Conservation (phyloP, 2,888 invertebrate genomes). For the Branchellion lobata region DNA sequence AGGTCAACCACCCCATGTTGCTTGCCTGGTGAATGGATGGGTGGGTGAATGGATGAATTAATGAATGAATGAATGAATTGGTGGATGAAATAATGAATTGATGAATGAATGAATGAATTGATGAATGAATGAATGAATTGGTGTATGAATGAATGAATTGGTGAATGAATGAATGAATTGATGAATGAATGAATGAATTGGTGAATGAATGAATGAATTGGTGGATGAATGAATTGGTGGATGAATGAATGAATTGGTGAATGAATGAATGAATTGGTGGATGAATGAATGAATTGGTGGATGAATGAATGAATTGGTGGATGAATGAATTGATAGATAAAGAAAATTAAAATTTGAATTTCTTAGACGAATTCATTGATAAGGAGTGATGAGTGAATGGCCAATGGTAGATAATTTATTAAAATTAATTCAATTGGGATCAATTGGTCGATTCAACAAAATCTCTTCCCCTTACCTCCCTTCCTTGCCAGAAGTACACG, state of each 20-base stretch:
- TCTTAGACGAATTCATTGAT: no score
- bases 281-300: no score
- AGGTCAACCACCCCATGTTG: slow-evolving; percentile 99
- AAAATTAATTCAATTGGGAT: no score
- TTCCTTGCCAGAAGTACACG: slow-evolving; percentile 99
- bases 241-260: background rate
- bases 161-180: background rate
- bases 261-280: background rate
- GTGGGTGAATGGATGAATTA: background rate
- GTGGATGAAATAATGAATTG: no score
- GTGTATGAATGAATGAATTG: background rate
- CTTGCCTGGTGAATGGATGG: slow-evolving; percentile 65
- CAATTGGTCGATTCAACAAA: no score
- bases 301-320: no score
- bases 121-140: background rate
- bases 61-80: no score
- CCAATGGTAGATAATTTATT: no score
- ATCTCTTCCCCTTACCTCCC: slow-evolving; percentile 72
- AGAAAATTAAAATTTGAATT: no score
- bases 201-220: background rate
- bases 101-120: background rate
- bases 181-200: background rate
- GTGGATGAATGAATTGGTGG: background rate
- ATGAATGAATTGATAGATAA: no score
- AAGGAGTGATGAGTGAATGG: no score